Base-by-base conservation (phyloP, 2,113 vertebrate genomes). In the Picathartes gymnocephalus region DNA sequence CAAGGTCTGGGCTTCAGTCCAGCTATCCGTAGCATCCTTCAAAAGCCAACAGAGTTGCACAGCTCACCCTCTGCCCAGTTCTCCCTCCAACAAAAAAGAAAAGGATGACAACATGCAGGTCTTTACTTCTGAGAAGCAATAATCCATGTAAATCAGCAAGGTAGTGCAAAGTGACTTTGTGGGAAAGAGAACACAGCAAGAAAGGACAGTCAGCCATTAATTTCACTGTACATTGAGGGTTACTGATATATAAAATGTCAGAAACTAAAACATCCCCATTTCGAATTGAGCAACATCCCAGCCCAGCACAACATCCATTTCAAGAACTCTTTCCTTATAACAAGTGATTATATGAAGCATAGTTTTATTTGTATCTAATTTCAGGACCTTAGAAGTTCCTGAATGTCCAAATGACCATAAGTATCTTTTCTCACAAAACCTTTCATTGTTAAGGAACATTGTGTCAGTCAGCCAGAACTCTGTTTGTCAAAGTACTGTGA, bases 101-200 rank as follows among this genome's bases (percentile, higher is more conserved):
- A 60, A 28, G 2, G 2, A 37, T 4, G 7, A 19, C 18, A 69
- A 35, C 7, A 9, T 0, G 2, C 7, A 60, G 15, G 7, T 22
- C 66, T 98, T 44, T 58, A 44, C 10, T 9, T 51, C 15, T n/a
- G 33, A 44, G 77, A 73, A 81, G 28, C 16, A 66, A 51, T 21
- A 73, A 39, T 58, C 23, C 28, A 24, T 51, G 28, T 23, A 58
- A 33, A 66, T 45, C 33, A 31, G 13, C 19, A 44, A 45, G 33
- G 58, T 88, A 58, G 51, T 20, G 15, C 19, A 51, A 66, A 28
- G n/a, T 88, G 23, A 28, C 11, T 9, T 13, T 37, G 9, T 31
- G 10, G 25, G 19, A 23, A 47, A 40, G n/a, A 45, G 23, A 69
- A 39, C 8, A 53, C 51, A 51, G 27, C 45, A 39, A 69, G 11